These are phyloP conservation scores for Apamea sordens DNA, from an alignment of 2,888 invertebrate genomes.

Conservation along the genomic window DNA sequence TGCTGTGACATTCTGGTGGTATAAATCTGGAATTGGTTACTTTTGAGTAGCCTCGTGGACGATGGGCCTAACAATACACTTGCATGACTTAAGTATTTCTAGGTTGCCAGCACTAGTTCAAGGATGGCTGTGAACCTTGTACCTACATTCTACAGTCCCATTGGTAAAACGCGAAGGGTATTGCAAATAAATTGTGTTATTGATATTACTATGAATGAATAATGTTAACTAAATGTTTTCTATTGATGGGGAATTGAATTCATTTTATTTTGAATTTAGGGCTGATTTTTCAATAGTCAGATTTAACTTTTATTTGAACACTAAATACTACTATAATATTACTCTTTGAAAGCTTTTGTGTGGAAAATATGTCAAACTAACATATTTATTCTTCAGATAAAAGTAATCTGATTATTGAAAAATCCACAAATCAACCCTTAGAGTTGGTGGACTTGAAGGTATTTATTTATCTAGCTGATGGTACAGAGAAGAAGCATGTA, in stretches of 20 bases:
- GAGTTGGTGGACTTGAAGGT: background rate
- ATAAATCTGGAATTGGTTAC: background rate
- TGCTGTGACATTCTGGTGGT: background rate
- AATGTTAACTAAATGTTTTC: background rate
- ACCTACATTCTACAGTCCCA: slow-evolving; percentile 7
- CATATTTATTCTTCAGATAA: too few species aligned
- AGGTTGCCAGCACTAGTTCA: slow-evolving; percentile 53
- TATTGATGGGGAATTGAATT: background rate
- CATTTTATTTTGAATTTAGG: background rate
- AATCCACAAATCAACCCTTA: too few species aligned
- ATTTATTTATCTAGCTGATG: background rate
- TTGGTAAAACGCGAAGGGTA: slow-evolving; percentile 54
- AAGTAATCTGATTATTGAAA: too few species aligned
- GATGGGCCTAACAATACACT: background rate
- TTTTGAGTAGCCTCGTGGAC: background rate
- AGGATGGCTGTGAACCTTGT: slow-evolving; percentile 41
- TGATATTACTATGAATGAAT: slow-evolving; percentile 14
- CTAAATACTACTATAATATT: background rate
- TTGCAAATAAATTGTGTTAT: slow-evolving; percentile 21
- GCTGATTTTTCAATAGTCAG: background rate
- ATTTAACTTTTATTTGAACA: background rate
- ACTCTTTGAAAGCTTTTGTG: background rate
- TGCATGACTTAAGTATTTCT: slow-evolving; percentile 33
- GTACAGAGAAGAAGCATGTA: background rate
- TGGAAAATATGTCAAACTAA: background rate